Evolutionary conservation across 2,797 vertebrate species (phyloP), one percentile per base, ranked within the genome.

Genomic region (Babyrousa celebensis): DNA sequence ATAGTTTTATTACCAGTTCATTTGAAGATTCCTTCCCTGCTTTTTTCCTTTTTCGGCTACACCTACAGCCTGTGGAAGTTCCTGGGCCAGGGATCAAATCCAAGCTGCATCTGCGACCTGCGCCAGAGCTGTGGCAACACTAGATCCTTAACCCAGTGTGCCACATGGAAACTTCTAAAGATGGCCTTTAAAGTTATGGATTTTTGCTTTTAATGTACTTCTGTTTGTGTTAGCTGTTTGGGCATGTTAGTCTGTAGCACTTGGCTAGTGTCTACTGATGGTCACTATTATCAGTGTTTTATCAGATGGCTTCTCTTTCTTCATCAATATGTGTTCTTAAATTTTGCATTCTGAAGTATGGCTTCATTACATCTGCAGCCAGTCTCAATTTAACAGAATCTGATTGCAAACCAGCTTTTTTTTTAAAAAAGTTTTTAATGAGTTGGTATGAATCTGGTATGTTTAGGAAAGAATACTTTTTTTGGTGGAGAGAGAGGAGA

Each of bases 261-360:
- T 65, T 79, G 23, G 72, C 25, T 20, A 12, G 12, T 43, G 2
- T 70, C 32, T 74, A 6, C 17, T 75, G 77, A 36, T 88, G 62
- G 52, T 91, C 29, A 85, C 0, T n/a, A 56, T 52, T 94, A 43
- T 87, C 88, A 95, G 56, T 90, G 54, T 79, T 78, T 62, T 63
- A 65, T 58, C 65, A 78, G 9, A n/a, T 79, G 63, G 18, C 4
- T 85, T 95, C 52, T 62, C 12, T 97, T 97, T 94, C 23, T 16
- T 91, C 17, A 20, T 88, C 72, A 54, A 36, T 36, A 11, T 20
- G 32, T 85, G 16, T n/a, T 70, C 93, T 85, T 78, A 74, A 89
- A 70, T 79, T 80, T 83, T 85, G 12, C 48, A 23, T 95, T 78
- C 70, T 83, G 52, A 72, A 67, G 27, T 92, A 3, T 43, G 48